Base-by-base conservation (phyloP, 2,797 vertebrate species). In the Rhabdomys pumilio region DNA sequence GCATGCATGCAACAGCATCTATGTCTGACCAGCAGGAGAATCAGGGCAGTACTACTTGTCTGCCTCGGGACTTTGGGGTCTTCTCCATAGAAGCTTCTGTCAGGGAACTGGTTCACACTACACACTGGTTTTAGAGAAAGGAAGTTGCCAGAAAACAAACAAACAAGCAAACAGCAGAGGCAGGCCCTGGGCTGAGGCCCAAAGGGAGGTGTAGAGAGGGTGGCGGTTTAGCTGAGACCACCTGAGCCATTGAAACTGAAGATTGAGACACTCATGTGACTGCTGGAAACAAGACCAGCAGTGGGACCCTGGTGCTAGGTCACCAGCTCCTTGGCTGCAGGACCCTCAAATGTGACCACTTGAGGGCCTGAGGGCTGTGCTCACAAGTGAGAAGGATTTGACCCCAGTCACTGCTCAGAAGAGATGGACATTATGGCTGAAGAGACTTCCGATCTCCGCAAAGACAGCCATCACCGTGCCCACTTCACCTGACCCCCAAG, bases 251-350 rank as follows among this genome's bases (percentile, higher is more conserved):
- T 22, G 31, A 80, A 20, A 31, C 2, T 0, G 63, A 55, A 55
- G 75, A 24, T 6, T 0, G 6, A 55, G 89, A 41, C 14, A 0
- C 34, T 44, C 61, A 17, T 34, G 47, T 0, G 1, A 57, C 61
- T 11, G 7, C 0, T 3, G 69, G 76, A 6, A 83, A 38, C 0
- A 22, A 65, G 31, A 20, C 41, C 7, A 7, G 72, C 13, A 0
- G 2, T 44, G 61, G 0, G 0, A 15, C 2, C 3, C 26, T 0
- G 4, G 44, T 67, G 41, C 4, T 19, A 50, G 67, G 17, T 0
- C 3, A 17, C 2, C 4, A 15, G 31, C 12, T 14, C 0, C 61
- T 84, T 29, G 1, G 3, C 31, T 14, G 26, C 63, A 41, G 55
- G 44, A 38, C 15, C 0, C 0, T 22, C 6, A 5, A 5, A 10